Evolutionary conservation across 30 jellyfish, hydroid and myxozoan genomes (phyloP), one percentile per base, ranked within the genome.

Genomic region (Clytia hemisphaerica): DNA sequence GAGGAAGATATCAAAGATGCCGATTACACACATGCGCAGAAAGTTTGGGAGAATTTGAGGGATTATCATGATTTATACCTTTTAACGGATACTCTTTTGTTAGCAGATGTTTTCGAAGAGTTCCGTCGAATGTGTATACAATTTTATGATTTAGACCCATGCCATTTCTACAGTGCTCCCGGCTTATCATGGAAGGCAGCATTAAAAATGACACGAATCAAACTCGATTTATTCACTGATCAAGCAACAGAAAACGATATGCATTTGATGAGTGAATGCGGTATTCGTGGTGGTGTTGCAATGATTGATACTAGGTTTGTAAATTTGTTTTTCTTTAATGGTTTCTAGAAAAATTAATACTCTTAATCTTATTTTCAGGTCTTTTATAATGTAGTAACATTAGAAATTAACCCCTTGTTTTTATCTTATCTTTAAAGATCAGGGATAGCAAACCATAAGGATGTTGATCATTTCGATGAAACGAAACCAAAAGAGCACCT

Each of bases 141-240:
- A 35, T 36, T 25, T 29, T 79, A 79, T 40, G 21, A 42, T 15
- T 68, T 79, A 5, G 88, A 79, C 46, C 93, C 86, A 15, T 4
- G 62, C 26, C 73, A 49, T 27, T 69, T 53, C 45, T 78, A 7
- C 58, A 78, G 78, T 37, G 4, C 78, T 21, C 88, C 93, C 16
- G 93, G 93, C 6, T 44, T 79, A 29, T 31, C 88, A 2, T 79
- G 76, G 76, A 70, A 30, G 30, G 69, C 76, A 4, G 71, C 71
- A 37, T 37, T 31, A 36, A 33, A 37, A 44, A 63, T 4, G 68
- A 63, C 76, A 27, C 19, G 29, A n/a, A n/a, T 63, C 24, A 7
- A 33, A 27, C 4, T 63, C 21, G 69, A 29, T n/a, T 36, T 63
- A n/a, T 24, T 63, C 7, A 63, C 36, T 27, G 76, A 63, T 21